Evolutionary conservation across 2,113 vertebrate species (phyloP).

Genomic region (Nasalis larvatus): DNA sequence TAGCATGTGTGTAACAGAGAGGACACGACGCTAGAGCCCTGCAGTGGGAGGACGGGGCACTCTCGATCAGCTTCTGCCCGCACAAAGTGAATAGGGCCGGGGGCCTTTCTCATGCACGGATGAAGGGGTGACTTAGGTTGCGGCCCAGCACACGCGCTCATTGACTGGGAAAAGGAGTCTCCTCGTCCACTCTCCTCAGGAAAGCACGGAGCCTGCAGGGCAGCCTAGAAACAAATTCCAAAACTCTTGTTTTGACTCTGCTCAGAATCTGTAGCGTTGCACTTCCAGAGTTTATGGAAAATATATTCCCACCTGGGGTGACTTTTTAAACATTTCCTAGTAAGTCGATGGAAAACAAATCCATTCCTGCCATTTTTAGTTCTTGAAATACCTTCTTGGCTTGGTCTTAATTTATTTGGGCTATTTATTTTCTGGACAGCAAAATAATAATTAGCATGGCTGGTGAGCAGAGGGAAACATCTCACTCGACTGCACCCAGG

Average conservation of each 20-base stretch:
- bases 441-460: constrained; percentile 76
- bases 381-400: constrained; percentile 38
- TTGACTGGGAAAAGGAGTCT: background rate
- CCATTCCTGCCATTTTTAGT: constrained; percentile 28
- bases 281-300: background rate
- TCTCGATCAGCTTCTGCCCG: background rate
- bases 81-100: accelerated
- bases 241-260: background rate
- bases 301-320: background rate
- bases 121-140: background rate
- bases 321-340: constrained; percentile 53
- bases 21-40: background rate
- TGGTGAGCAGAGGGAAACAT: constrained; percentile 66
- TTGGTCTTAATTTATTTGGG: constrained; percentile 48
- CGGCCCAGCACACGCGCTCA: background rate
- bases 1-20: background rate
- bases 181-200: background rate
- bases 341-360: constrained; percentile 48
- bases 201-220: background rate
- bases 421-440: constrained; percentile 76
- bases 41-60: background rate
- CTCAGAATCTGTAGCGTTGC: background rate
- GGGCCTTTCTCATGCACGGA: background rate
- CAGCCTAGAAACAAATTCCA: background rate
- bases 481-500: constrained; percentile 16